Evolutionary conservation across 2,113 vertebrate genomes (phyloP).

Genomic region (Agapornis roseicollis): DNA sequence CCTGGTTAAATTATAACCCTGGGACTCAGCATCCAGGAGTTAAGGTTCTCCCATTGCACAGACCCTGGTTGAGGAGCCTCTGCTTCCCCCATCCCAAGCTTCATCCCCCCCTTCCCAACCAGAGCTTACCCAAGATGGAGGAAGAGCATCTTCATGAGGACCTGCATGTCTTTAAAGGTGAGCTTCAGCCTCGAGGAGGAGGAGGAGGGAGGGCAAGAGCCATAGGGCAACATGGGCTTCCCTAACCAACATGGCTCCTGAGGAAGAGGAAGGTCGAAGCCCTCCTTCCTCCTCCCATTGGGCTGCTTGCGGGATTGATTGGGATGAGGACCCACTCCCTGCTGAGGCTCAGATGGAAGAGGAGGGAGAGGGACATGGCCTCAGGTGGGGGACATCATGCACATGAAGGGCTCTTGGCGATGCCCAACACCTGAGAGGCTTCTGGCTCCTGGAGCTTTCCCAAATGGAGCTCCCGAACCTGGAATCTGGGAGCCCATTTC

Average conservation of each 20-base stretch:
- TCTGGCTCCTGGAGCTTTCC: accelerated
- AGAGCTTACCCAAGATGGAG: neutral
- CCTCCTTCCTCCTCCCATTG: neutral
- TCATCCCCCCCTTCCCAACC: neutral
- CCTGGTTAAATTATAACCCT: neutral
- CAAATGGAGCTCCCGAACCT: accelerated
- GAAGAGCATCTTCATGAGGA: neutral
- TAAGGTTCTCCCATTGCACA: neutral
- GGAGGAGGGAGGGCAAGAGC: neutral
- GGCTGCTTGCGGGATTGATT: neutral
- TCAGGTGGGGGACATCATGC: accelerated
- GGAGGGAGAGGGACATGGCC: accelerated
- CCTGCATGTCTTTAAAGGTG: neutral
- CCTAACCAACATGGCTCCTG: neutral
- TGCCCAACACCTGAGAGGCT: neutral
- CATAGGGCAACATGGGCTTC: neutral
- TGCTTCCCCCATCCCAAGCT: neutral
- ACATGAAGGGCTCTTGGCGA: neutral
- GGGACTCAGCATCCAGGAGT: neutral
- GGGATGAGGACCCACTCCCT: neutral
- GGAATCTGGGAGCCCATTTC: neutral
- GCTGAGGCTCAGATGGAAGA: neutral
- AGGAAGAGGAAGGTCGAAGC: neutral
- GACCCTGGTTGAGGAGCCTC: neutral
- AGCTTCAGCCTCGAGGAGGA: neutral